Conservation (phyloP, 1,140 invertebrate genomes). For the Brachionus manjavacas region DNA sequence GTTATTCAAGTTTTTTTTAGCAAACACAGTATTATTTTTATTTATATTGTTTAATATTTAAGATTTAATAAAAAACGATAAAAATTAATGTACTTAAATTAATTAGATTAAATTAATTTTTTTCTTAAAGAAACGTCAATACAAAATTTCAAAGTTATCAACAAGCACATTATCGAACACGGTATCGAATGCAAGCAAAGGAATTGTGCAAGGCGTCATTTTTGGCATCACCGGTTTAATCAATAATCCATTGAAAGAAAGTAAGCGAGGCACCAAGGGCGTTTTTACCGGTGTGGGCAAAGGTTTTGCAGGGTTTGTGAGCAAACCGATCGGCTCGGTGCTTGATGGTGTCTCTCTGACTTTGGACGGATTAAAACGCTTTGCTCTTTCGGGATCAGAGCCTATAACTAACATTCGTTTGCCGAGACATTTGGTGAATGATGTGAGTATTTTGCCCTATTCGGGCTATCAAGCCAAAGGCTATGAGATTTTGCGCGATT, state of each 20-base stretch:
- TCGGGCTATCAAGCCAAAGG: constrained; percentile 37
- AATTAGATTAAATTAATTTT: too few relatives aligned
- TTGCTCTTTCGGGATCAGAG: constrained; percentile 8
- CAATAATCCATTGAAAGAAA: not conserved
- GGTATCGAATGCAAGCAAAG: constrained; percentile 15
- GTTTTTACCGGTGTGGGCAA: constrained; percentile 9
- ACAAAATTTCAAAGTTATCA: constrained; percentile 10
- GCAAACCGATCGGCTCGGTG: not conserved
- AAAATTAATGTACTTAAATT: not conserved
- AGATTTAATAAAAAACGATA: not conserved
- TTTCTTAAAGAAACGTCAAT: constrained; percentile 36
- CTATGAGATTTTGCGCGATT: constrained; percentile 31
- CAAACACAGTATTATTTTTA: too few relatives aligned
- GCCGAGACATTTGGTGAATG: constrained; percentile 30
- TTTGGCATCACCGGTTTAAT: constrained; percentile 6
- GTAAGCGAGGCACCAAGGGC: not conserved
- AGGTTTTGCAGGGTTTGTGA: constrained; percentile 18
- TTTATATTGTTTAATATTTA: too few relatives aligned
- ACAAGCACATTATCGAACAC: not conserved
- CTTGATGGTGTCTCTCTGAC: not conserved
- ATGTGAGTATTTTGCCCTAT: constrained; percentile 24
- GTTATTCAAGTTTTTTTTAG: too few relatives aligned
- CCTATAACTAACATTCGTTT: constrained; percentile 15
- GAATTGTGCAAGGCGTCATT: not conserved
- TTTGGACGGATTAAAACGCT: constrained; percentile 25